These are phyloP conservation scores for Choloepus hoffmanni DNA, from an alignment of 2,113 vertebrate genomes.

Conservation along the genomic window DNA sequence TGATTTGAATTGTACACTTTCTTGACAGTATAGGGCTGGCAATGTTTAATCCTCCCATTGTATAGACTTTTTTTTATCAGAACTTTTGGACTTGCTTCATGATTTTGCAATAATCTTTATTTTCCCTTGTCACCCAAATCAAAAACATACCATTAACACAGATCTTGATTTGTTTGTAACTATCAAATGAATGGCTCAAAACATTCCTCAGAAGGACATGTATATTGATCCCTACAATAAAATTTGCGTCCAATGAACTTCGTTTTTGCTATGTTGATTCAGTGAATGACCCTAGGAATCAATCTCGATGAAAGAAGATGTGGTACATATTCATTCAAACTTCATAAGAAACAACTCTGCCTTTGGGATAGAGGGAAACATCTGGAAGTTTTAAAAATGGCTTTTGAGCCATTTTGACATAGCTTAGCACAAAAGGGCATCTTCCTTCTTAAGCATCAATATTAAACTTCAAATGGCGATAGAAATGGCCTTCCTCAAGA, in stretches of 20 bases:
- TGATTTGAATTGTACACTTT: conserved; percentile 31
- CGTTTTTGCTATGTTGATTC: conserved; percentile 59
- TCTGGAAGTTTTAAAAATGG: conserved; percentile 36
- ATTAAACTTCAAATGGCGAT: conserved; percentile 32
- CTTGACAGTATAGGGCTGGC: background rate
- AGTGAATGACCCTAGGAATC: conserved; percentile 38
- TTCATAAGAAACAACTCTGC: background rate
- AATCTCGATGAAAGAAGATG: background rate
- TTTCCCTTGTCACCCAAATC: conserved; percentile 50
- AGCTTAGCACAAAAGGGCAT: background rate
- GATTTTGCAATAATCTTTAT: conserved; percentile 51
- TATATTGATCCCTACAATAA: conserved; percentile 66
- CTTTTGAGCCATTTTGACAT: conserved; percentile 9
- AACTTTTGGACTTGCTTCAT: conserved; percentile 53
- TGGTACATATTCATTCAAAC: background rate
- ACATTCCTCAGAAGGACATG: conserved; percentile 13
- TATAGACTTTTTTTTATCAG: conserved; percentile 51
- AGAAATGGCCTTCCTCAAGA: conserved; percentile 30
- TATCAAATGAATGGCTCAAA: conserved; percentile 35
- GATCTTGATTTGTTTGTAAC: conserved; percentile 32
- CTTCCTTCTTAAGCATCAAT: conserved; percentile 23
- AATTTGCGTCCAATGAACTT: conserved; percentile 61
- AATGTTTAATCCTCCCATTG: conserved; percentile 51
- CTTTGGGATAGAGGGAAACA: background rate
- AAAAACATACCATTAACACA: conserved; percentile 54